Evolutionary conservation across 1,140 invertebrate genomes (phyloP).

Genomic region (Rhyzopertha dominica): DNA sequence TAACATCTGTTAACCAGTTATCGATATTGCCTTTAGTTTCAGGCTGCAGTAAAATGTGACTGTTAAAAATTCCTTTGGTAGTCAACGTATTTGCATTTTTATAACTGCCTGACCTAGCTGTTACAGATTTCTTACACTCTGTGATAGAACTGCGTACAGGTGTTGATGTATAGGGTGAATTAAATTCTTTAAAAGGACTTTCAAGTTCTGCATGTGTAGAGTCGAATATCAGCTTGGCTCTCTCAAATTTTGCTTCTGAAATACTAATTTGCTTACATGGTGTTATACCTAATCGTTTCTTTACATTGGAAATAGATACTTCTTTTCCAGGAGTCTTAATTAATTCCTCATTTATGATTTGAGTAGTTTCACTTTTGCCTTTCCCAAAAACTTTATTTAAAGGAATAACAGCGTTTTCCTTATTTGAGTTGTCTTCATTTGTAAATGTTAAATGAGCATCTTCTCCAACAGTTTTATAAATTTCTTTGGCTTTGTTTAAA

Average conservation of each 20-base stretch:
- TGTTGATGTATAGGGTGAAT: constrained; percentile 14
- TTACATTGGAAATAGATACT: neutral
- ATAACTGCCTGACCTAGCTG: constrained; percentile 14
- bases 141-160: constrained; percentile 16
- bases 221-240: constrained; percentile 27
- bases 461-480: constrained; percentile 1
- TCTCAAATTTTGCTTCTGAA: constrained; percentile 18
- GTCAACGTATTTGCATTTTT: neutral
- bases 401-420: constrained; percentile 1
- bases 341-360: neutral
- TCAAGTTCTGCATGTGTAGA: constrained; percentile 14
- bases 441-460: constrained; percentile 1
- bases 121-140: neutral
- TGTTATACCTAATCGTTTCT: constrained; percentile 20
- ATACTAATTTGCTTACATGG: constrained; percentile 16
- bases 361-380: neutral
- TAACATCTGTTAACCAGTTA: constrained; percentile 13
- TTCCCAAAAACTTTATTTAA: neutral
- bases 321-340: neutral
- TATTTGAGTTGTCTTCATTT: neutral
- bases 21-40: constrained; percentile 14
- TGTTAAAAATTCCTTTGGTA: neutral
- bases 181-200: no score
- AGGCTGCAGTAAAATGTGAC: constrained; percentile 4
- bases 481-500: constrained; percentile 20